Evolutionary conservation across 2,888 invertebrate genomes (phyloP).

Genomic region (Parascotia fuliginaria): DNA sequence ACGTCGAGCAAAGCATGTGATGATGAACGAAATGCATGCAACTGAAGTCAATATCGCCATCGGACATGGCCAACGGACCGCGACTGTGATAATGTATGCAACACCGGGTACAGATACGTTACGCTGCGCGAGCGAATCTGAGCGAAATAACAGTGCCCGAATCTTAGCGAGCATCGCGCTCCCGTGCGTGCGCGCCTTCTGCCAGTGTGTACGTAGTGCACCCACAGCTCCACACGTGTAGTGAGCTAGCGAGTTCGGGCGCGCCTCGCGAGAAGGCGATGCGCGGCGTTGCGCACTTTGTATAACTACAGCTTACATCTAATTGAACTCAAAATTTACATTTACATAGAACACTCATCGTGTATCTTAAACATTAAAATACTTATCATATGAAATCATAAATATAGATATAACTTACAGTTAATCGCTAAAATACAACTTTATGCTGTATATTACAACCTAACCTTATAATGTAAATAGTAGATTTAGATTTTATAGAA

Average conservation of each 20-base stretch:
- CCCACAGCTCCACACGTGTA: neutral
- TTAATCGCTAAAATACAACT: constrained; percentile 69
- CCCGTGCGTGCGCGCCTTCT: constrained; percentile 17
- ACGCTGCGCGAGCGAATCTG: constrained; percentile 71
- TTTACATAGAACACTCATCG: constrained; percentile 78
- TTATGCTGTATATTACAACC: constrained; percentile 70
- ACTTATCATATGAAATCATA: constrained; percentile 77
- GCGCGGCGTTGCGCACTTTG: constrained; percentile 46
- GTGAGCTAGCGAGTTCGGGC: constrained; percentile 14
- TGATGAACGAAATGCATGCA: constrained; percentile 37
- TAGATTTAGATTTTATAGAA: constrained; percentile 70
- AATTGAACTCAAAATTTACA: constrained; percentile 81
- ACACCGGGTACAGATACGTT: constrained; percentile 40
- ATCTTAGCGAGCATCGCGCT: constrained; percentile 36
- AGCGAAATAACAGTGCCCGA: constrained; percentile 74
- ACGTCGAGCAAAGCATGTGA: constrained; percentile 46
- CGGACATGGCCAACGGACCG: constrained; percentile 9
- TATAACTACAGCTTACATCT: constrained; percentile 62
- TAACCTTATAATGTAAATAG: constrained; percentile 77
- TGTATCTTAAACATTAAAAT: constrained; percentile 74
- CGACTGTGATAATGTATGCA: constrained; percentile 26
- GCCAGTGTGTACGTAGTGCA: neutral
- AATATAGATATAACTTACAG: constrained; percentile 80
- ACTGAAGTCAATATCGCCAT: constrained; percentile 31
- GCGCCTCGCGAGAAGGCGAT: constrained; percentile 21